A percentile compares a stretch with the other conserved stretches of the same genome.
Evolutionary conservation across 2,797 vertebrate species (phyloP).

Genomic region (Silurus aristotelis): DNA sequence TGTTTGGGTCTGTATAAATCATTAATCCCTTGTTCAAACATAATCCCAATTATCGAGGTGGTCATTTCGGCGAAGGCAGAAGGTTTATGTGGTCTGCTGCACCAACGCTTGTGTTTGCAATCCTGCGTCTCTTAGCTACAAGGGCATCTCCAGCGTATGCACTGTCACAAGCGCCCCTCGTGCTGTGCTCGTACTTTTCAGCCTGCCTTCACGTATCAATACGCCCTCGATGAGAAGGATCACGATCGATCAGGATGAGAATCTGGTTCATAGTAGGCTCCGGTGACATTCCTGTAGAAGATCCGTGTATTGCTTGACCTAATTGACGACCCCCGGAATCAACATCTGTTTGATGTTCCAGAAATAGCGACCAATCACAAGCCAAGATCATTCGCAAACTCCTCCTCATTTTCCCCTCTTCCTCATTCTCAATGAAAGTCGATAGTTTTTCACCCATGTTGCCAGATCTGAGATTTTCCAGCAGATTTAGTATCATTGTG

Average conservation of each 20-base stretch:
- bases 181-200: conserved; percentile 6
- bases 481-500: neutral
- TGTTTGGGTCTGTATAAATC: conserved; percentile 70
- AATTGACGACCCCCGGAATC: neutral
- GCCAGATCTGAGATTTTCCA: neutral
- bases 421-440: neutral
- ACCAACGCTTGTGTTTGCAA: conserved; percentile 67
- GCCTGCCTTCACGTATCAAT: neutral
- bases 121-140: conserved; percentile 75
- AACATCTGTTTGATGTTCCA: neutral
- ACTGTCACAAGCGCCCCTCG: conserved; percentile 47
- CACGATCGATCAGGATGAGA: neutral
- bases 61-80: conserved; percentile 54
- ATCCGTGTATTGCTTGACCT: neutral
- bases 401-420: neutral
- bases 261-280: neutral
- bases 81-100: conserved; percentile 63
- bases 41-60: conserved; percentile 58
- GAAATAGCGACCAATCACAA: neutral
- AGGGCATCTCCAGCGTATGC: conserved; percentile 57
- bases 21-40: conserved; percentile 71
- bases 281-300: neutral
- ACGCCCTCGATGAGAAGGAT: too few relatives aligned
- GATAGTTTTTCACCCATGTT: neutral
- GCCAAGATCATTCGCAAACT: neutral